Evolutionary conservation across 2,113 vertebrate genomes (phyloP).

Genomic region (Catharus bicknelli): DNA sequence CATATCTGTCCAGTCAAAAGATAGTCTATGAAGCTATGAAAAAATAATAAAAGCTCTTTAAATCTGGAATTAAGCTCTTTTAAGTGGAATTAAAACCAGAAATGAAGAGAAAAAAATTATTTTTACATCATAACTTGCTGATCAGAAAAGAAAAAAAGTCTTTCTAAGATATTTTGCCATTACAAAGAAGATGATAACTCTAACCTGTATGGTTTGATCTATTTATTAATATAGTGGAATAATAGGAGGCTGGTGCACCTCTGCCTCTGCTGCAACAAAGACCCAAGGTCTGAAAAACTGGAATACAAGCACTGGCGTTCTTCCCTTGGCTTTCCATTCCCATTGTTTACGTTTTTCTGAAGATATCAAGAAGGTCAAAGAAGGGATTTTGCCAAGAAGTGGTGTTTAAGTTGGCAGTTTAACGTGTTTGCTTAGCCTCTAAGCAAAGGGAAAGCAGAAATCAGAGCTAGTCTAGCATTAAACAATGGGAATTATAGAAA

Average conservation of each 20-base stretch:
- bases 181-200: background rate
- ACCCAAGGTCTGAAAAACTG: background rate
- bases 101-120: background rate
- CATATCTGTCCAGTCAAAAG: background rate
- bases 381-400: constrained; percentile 32
- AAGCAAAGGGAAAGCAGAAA: background rate
- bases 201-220: background rate
- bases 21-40: background rate
- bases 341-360: background rate
- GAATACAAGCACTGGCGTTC: background rate
- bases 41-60: background rate
- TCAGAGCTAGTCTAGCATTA: background rate
- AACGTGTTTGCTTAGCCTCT: background rate
- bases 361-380: background rate
- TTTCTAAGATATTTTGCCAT: background rate
- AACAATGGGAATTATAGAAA: background rate
- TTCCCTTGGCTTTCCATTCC: background rate
- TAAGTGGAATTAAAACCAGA: background rate
- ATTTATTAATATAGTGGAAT: background rate
- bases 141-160: background rate
- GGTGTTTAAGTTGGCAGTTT: background rate
- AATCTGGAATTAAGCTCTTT: background rate
- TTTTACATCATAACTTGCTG: background rate
- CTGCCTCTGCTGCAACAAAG: background rate
- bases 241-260: background rate